These are phyloP conservation scores for Tragelaphus buxtoni DNA, from an alignment of 2,113 vertebrate species.

Conservation along the genomic window DNA sequence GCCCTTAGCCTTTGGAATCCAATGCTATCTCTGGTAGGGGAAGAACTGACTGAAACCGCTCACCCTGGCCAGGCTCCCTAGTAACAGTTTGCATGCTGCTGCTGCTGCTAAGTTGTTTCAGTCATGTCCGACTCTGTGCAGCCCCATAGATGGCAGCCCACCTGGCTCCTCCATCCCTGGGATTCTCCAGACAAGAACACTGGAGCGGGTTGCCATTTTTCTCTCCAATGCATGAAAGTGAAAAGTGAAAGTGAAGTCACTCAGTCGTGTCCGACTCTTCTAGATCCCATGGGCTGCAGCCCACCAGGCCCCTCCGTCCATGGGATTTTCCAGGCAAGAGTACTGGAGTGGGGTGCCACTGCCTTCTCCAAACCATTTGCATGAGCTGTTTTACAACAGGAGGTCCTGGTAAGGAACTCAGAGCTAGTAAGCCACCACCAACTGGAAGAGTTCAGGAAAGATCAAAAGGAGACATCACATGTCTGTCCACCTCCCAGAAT, in stretches of 20 bases:
- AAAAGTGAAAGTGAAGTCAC: not conserved
- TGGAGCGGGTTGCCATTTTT: not conserved
- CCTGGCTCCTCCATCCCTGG: not conserved
- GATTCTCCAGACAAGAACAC: not conserved
- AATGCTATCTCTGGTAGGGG: not conserved
- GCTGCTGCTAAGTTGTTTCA: not conserved
- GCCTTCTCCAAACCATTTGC: not conserved
- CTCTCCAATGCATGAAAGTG: not conserved
- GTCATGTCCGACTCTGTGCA: fast-evolving
- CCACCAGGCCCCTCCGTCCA: not conserved
- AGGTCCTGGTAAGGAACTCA: not conserved
- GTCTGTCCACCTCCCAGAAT: no score
- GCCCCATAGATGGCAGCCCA: not conserved
- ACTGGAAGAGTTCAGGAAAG: not conserved
- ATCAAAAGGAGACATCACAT: no score
- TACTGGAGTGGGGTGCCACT: not conserved
- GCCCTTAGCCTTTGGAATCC: not conserved
- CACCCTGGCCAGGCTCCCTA: not conserved
- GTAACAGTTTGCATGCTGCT: not conserved
- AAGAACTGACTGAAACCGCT: not conserved
- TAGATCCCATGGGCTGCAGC: not conserved
- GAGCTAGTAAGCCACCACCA: not conserved
- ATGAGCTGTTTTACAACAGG: not conserved
- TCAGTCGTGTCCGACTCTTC: not conserved
- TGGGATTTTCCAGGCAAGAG: not conserved